A percentile compares a stretch with the other conserved stretches of the same genome.
These are phyloP conservation scores for Borostomias antarcticus DNA, from an alignment of 2,797 vertebrate genomes.

Conservation along the genomic window DNA sequence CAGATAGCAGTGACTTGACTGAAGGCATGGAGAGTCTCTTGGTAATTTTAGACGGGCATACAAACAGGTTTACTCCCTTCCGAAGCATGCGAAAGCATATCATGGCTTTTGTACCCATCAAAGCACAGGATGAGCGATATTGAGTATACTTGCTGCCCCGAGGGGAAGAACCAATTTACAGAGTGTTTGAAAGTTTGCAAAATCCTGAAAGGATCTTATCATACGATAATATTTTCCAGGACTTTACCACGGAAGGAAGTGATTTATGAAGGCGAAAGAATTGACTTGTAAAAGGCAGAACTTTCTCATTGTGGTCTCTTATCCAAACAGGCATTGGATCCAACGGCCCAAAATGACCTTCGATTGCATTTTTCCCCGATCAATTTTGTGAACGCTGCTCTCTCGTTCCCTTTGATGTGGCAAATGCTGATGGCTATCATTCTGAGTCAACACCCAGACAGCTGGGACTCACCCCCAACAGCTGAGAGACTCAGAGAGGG, in stretches of 20 bases:
- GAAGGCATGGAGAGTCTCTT: conserved; percentile 53
- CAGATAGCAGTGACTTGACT: conserved; percentile 61
- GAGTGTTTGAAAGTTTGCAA: conserved; percentile 44
- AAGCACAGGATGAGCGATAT: conserved; percentile 60
- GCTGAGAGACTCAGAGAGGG: conserved; percentile 65
- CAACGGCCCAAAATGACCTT: conserved; percentile 51
- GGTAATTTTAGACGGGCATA: conserved; percentile 64
- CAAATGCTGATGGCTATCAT: conserved; percentile 80
- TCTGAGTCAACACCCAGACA: conserved; percentile 74
- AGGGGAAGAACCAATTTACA: conserved; percentile 41
- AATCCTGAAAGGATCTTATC: conserved; percentile 55
- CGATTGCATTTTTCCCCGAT: conserved; percentile 52
- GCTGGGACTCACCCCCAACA: conserved; percentile 74
- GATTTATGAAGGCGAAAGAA: conserved; percentile 43
- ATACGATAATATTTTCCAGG: conserved; percentile 47
- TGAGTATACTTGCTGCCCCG: conserved; percentile 53
- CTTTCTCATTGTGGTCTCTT: conserved; percentile 21
- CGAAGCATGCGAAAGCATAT: conserved; percentile 55
- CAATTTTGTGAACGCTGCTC: conserved; percentile 64
- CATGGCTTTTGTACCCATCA: conserved; percentile 59
- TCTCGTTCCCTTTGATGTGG: conserved; percentile 67
- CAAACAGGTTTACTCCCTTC: conserved; percentile 65
- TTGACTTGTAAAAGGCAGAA: conserved; percentile 9
- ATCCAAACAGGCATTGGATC: conserved; percentile 57
- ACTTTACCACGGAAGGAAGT: conserved; percentile 52